Conservation (phyloP, 2,797 vertebrate species). For the Megaceryle alcyon region DNA sequence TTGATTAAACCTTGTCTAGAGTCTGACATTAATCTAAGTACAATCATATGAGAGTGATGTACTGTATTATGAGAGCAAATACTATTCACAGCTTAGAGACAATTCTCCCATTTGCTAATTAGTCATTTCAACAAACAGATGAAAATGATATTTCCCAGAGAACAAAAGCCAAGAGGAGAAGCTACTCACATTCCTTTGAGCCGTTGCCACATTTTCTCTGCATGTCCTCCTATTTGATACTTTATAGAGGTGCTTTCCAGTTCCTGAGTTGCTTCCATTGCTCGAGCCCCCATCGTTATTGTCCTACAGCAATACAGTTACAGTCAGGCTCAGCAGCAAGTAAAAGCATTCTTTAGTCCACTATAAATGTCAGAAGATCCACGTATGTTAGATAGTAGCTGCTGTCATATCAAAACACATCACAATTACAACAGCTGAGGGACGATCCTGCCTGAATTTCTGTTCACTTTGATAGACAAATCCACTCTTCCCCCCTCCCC, state of each 20-base stretch:
- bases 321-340: slow-evolving; percentile 76
- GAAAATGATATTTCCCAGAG: slow-evolving; percentile 16
- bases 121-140: slow-evolving; percentile 42
- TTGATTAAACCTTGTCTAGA: background rate
- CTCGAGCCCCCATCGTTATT: slow-evolving; percentile 83
- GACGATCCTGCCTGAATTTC: slow-evolving; percentile 63
- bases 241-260: slow-evolving; percentile 82
- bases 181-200: slow-evolving; percentile 90
- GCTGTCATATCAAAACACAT: slow-evolving; percentile 72
- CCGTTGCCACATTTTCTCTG: slow-evolving; percentile 89
- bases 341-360: slow-evolving; percentile 78
- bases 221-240: slow-evolving; percentile 84
- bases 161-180: slow-evolving; percentile 54
- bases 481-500: slow-evolving; percentile 21
- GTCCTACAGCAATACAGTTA: slow-evolving; percentile 74
- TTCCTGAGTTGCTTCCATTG: slow-evolving; percentile 77
- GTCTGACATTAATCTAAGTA: background rate
- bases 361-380: slow-evolving; percentile 64
- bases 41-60: background rate
- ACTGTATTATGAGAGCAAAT: background rate
- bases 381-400: slow-evolving; percentile 63
- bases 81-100: slow-evolving; percentile 3
- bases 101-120: slow-evolving; percentile 8
- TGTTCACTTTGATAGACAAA: slow-evolving; percentile 73
- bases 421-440: slow-evolving; percentile 70